Percentiles rank a stretch among this genome's conserved stretches.
phyloP scores from a whole-genome alignment of 2,113 vertebrate genomes.

The human region GRCh38 chr5:90424501-90425000 shows the following conservation, averaged over 20 bases:
- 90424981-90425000: not conserved
- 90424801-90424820: not conserved
- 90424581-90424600: not conserved
- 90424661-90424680: not conserved
- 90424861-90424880: not conserved
- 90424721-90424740: slow-evolving; percentile 5
- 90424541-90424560: not conserved
- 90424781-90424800: not conserved
- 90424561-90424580: not conserved
- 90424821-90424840: not conserved
- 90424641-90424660: not conserved
- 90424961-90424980: not conserved
- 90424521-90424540: not conserved
- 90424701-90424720: not conserved
- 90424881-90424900: not conserved
- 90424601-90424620: not conserved
- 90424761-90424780: not conserved
- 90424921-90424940: not conserved
- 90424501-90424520: not conserved
- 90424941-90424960: not conserved
- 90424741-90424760: not conserved
- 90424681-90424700: not conserved
- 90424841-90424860: not conserved
- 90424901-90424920: not conserved
- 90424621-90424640: not conserved